A percentile compares a stretch with the other conserved stretches of the same genome.
phyloP scores from a whole-genome alignment of 2,797 vertebrate genomes.

The Smutsia temminckii region DNA sequence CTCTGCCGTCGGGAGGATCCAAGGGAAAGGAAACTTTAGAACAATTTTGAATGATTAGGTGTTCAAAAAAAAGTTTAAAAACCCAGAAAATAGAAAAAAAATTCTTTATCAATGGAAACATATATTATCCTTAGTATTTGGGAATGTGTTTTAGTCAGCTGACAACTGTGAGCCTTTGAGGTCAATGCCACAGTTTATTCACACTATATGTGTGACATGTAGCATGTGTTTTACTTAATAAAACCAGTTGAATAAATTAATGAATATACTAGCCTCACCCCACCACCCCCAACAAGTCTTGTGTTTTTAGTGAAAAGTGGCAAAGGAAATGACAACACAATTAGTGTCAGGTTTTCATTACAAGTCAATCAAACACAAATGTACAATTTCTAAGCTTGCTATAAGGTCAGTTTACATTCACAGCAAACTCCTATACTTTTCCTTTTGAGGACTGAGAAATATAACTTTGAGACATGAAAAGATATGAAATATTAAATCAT shows the following conservation, averaged over 20 bases:
- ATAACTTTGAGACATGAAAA: neutral
- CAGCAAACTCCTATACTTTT: neutral
- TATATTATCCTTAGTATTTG: neutral
- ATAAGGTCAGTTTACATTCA: neutral
- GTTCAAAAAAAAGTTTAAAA: constrained; percentile 1
- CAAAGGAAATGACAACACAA: neutral
- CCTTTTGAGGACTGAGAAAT: neutral
- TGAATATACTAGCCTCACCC: neutral
- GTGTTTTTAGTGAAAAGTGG: constrained; percentile 13
- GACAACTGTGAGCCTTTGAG: neutral
- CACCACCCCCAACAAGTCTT: neutral
- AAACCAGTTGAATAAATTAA: neutral
- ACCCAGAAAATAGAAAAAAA: neutral
- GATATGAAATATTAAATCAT: neutral
- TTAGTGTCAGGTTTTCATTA: neutral
- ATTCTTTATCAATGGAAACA: neutral
- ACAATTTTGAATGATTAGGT: neutral
- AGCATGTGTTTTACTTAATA: neutral
- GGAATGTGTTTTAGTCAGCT: neutral
- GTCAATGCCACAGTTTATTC: neutral
- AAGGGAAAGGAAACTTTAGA: neutral
- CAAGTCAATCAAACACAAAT: neutral
- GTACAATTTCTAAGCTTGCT: neutral
- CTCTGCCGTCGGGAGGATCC: neutral
- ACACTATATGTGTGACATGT: neutral